phyloP scores from a whole-genome alignment of 2,113 vertebrate species.

The Tachysurus vachellii region DNA sequence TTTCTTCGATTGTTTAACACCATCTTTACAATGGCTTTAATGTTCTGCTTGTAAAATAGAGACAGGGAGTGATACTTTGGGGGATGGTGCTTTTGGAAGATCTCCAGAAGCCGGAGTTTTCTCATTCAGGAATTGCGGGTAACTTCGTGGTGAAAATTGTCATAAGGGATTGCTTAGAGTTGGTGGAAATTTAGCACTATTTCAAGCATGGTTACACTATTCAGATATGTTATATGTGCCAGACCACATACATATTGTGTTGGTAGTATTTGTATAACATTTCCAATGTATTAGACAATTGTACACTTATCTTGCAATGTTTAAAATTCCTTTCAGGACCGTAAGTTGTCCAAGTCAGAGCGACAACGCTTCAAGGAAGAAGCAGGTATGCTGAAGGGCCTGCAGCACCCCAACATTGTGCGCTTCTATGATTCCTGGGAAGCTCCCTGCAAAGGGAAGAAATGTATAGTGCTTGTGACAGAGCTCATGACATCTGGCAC shows the following conservation, averaged over 20 bases:
- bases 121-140: constrained; percentile 47
- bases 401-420: constrained; percentile 98
- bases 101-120: constrained; percentile 36
- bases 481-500: constrained; percentile 99
- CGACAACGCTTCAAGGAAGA: constrained; percentile 97
- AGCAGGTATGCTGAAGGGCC: constrained; percentile 95
- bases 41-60: constrained; percentile 1
- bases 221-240: not conserved
- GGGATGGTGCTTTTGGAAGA: constrained; percentile 11
- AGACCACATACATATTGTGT: not conserved
- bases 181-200: not conserved
- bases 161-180: constrained; percentile 31
- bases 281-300: not conserved
- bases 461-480: constrained; percentile 96
- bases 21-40: constrained; percentile 1
- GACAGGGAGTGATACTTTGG: not conserved
- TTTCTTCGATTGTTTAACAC: not conserved
- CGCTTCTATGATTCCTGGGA: constrained; percentile 99
- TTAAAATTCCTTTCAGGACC: constrained; percentile 75
- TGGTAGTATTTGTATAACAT: not conserved
- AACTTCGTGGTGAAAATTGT: constrained; percentile 59
- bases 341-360: constrained; percentile 93
- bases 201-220: not conserved
- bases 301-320: not conserved
- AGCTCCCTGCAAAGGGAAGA: constrained; percentile 93